Evolutionary conservation across 1,140 invertebrate species (phyloP), one percentile per base, ranked within the genome.

Genomic region (Aleiodes sp.): DNA sequence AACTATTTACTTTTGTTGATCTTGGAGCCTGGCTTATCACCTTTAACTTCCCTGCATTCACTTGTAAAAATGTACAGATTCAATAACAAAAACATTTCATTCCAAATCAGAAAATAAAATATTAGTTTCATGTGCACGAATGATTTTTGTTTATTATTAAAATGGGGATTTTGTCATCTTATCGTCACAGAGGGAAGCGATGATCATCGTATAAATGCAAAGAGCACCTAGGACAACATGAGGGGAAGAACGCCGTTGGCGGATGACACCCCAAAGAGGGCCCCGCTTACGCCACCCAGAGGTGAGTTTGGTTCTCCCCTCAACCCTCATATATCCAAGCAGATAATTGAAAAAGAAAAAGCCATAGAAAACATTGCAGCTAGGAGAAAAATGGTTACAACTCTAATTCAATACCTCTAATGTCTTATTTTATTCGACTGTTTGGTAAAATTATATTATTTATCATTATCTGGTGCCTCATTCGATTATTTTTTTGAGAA

Each of bases 191-290:
- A 37, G 33, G 39, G 37, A 62, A 65, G 57, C 62, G 24, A 66
- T 56, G 21, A 24, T 19, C 6, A 29, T 63, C 31, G 57, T 10
- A 62, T 79, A 77, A 80, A 80, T 77, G 80, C 75, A 80, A 78
- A 77, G 77, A 75, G 73, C 68, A 52, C 26, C 73, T 71, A 76
- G 74, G 73, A 75, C 78, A 86, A 73, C 76, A 86, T 85, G 84
- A 85, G 84, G 82, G 84, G 84, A 76, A 78, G 83, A 73, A 86
- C 82, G 74, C 83, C 84, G 79, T 86, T 82, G 78, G 83, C 82
- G 75, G 82, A 86, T 75, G 83, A 85, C 76, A 84, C 83, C 82
- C 84, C 82, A 64, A 84, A 82, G 74, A 84, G 83, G 84, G 83
- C 83, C 72, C 83, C 83, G 74, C 80, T 82, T 73, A 82, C 80